Evolutionary conservation across 1,140 invertebrate species (phyloP).

Genomic region (Tigriopus japonicus): DNA sequence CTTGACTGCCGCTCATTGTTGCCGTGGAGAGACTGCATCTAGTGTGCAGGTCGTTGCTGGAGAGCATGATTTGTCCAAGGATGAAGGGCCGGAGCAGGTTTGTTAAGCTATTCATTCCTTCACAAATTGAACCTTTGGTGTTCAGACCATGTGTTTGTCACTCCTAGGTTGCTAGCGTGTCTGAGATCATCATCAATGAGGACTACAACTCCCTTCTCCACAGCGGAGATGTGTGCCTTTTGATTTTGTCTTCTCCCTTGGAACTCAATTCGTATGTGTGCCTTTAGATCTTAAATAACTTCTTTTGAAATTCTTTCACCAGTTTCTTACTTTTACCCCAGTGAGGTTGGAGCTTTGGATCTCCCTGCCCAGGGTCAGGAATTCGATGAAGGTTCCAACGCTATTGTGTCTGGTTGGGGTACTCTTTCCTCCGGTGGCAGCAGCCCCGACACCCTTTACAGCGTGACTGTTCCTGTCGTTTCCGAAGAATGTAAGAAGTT

Average conservation of each 20-base stretch:
- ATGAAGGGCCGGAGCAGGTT: slow-evolving; percentile 28
- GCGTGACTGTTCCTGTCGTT: slow-evolving; percentile 4
- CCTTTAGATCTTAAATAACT: no score
- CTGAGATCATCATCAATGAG: no score
- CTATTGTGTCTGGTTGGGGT: slow-evolving; percentile 32
- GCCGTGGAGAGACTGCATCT: not conserved
- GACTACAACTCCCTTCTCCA: slow-evolving; percentile 10
- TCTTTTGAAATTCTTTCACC: no score
- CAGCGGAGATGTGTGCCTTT: no score
- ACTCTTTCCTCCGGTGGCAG: slow-evolving; percentile 21
- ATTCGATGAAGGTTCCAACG: slow-evolving; percentile 20
- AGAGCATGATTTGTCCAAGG: slow-evolving; percentile 22
- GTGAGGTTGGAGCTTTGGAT: slow-evolving; percentile 26
- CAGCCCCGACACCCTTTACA: slow-evolving; percentile 7
- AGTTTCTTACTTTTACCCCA: not conserved
- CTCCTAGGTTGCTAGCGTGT: no score
- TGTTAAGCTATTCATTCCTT: no score
- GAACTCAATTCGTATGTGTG: no score
- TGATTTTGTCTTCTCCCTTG: no score
- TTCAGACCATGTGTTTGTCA: no score
- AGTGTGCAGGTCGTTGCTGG: slow-evolving; percentile 23
- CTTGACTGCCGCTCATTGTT: not conserved
- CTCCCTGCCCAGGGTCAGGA: slow-evolving; percentile 20
- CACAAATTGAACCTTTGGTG: no score
- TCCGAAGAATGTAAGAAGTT: not conserved